Base-by-base conservation (phyloP, 2,888 invertebrate species). In the Melieria omissa region DNA sequence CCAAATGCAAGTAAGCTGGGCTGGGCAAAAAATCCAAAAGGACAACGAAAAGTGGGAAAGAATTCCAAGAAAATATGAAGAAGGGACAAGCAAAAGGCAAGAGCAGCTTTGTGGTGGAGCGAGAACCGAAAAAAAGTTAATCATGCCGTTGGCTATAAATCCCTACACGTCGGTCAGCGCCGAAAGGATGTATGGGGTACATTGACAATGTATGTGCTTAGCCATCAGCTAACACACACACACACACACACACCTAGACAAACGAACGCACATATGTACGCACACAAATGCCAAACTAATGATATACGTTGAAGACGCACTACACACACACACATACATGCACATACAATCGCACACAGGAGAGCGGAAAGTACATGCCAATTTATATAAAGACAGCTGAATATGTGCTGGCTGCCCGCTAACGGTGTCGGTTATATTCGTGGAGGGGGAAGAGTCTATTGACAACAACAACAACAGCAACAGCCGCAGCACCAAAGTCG, bases 141-240 rank as follows among this genome's bases (percentile, higher is more conserved):
- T 72, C 74, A 74, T 66, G 60, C 54, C 68, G 60, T 66, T 71
- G 41, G 65, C 60, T 68, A 63, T 66, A 71, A 71, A 70, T 69
- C 71, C 70, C 74, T 54, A 44, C 12, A 55, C 57, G 46, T 45
- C 14, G 44, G 54, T 14, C 29, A 6, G 14, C 6, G 57, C 29
- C 29, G 29, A 29, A 29, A 49, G 46, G 67, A 16, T 61, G 46
- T 52, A 61, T 10, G 29, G 14, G 16, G 44, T 42, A 14, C 44
- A 45, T 64, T 64, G 8, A 47, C 41, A 57, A 58, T 58, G 64
- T 70, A 41, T 70, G 70, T 46, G 46, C 61, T 54, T n/a, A 49
- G 49, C 49, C 14, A 41, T 14, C 68, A 49, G 69, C 65, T 62
- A 65, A 47, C 61, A 64, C 60, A 68, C 10, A 29, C 65, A 49